These are phyloP conservation scores for Poeciliopsis infans DNA, from an alignment of 2,797 vertebrate genomes.

Conservation along the genomic window DNA sequence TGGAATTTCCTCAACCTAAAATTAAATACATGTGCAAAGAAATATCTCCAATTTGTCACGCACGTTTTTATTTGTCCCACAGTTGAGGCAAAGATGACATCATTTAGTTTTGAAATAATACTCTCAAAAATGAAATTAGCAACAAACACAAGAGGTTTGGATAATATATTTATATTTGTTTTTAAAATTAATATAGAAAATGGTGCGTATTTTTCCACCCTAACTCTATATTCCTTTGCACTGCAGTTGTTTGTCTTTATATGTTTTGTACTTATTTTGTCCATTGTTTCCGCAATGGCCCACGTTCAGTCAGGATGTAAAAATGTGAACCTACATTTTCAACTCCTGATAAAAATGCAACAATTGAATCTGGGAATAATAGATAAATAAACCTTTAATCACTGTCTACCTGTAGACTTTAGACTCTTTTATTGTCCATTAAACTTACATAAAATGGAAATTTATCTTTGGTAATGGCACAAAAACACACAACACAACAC, in stretches of 20 bases:
- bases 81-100: neutral
- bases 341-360: neutral
- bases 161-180: neutral
- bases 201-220: neutral
- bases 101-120: neutral
- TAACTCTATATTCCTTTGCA: neutral
- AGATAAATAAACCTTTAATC: neutral
- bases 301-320: neutral
- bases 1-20: constrained; percentile 32
- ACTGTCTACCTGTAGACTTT: neutral
- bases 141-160: neutral
- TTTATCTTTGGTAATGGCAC: too few species aligned
- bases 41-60: neutral
- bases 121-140: neutral
- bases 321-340: neutral
- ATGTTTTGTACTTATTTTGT: neutral
- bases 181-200: neutral
- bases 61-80: neutral
- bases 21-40: neutral
- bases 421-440: too few species aligned
- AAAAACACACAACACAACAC: too few species aligned
- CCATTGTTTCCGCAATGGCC: neutral
- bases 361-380: neutral
- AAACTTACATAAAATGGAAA: too few species aligned
- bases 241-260: neutral